Base-by-base conservation (phyloP, 2,888 invertebrate species). In the Aspidiotus destructor region DNA sequence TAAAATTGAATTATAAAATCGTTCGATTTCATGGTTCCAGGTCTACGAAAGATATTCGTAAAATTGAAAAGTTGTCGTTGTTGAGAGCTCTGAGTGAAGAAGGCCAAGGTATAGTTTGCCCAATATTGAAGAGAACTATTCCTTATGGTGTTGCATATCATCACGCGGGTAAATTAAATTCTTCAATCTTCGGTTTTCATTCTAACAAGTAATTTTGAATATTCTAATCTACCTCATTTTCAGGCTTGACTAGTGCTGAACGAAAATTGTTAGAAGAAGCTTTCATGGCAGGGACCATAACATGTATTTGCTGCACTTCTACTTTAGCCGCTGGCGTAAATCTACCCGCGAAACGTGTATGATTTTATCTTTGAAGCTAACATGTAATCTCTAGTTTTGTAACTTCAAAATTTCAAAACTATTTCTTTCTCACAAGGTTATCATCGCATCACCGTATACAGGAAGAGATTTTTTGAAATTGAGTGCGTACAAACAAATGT, bases 311-410 rank as follows among this genome's bases (percentile, higher is more conserved):
- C 76, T 96, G 95, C 76, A 98, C 97, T 0, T 95, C 96, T 0
- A 98, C 97, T 0, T 80, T 98, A 72, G 97, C 97, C n/a, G 96
- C 97, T 28, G 97, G 97, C 5, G 94, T 98, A 41, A 98, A 98
- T 82, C 81, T 98, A 73, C 97, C 97, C 13, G 96, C 96, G 0
- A 85, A 86, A 78, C 83, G 95, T 75, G 92, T 83, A 75, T 28
- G 40, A 54, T 28, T 48, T 48, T 48, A 48, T 48, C 48, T 11
- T 48, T 48, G 28, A 28, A 28, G 28, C 28, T 3, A 28, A 48
- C 1, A 52, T 17, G 13, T 28, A 28, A 41, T 1, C 40, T 6
- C 15, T 5, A 54, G n/a, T 44, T 42, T n/a, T 61, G 41, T 11
- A 11, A 15, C 8, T 1, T n/a, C 16, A 17, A 55, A n/a, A 63